Conservation (phyloP, 2,797 vertebrate species). For the Rhinichthys osculus region DNA sequence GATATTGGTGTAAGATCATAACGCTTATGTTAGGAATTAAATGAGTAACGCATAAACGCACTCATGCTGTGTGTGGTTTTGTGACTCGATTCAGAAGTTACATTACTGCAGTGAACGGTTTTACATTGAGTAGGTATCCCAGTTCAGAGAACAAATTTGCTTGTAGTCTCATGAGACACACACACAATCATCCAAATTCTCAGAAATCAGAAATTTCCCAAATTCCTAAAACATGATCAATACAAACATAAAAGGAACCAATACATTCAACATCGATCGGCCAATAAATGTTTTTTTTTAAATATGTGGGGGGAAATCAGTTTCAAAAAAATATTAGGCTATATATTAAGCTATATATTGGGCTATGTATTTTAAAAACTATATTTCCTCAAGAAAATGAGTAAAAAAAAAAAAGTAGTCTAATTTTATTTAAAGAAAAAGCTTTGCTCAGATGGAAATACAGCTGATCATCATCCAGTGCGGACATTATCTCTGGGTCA, state of each 20-base stretch:
- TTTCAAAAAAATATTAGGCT: neutral
- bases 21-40: slow-evolving; percentile 43
- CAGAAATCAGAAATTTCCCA: slow-evolving; percentile 14
- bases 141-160: slow-evolving; percentile 51
- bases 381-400: neutral
- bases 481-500: slow-evolving; percentile 23
- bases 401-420: neutral
- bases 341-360: too few relatives aligned
- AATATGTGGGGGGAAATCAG: neutral
- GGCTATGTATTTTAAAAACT: neutral
- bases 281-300: neutral
- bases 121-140: slow-evolving; percentile 52
- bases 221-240: neutral
- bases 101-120: slow-evolving; percentile 47
- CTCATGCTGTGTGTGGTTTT: slow-evolving; percentile 46
- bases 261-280: neutral
- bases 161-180: slow-evolving; percentile 15
- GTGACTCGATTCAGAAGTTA: slow-evolving; percentile 56
- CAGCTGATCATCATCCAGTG: neutral
- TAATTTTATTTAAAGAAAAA: neutral
- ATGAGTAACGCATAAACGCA: slow-evolving; percentile 27
- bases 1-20: slow-evolving; percentile 49
- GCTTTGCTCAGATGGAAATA: slow-evolving; percentile 13
- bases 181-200: neutral
- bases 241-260: neutral